Evolutionary conservation across 2,888 invertebrate genomes (phyloP), one percentile per base, ranked within the genome.

Genomic region (Atethmia centrago): DNA sequence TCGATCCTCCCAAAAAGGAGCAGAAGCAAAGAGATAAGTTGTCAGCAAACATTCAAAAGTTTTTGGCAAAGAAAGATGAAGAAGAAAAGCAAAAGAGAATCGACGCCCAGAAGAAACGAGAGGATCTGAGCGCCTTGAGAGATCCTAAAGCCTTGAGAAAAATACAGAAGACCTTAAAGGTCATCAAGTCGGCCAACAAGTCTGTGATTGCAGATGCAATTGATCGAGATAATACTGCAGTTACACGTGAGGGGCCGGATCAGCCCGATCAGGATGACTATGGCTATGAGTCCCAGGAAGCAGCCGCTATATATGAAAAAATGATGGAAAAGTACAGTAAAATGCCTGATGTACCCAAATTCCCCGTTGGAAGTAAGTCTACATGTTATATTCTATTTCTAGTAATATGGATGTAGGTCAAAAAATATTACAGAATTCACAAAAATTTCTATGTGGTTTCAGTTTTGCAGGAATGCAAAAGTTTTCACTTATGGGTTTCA

Each of bases 181-280:
- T 98, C 0, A 98, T 98, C 14, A 99, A 99, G 93, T 98, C 98
- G 10, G 98, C 99, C 0, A 98, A 98, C 91, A 98, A 98, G 90
- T 98, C 98, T 5, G 98, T 98, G 3, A 94, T 99, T 80, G 98
- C 97, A 59, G 99, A 99, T 96, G 98, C 98, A 1, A 95, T 98
- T 40, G 98, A 98, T 88, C 96, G 97, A 85, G 97, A 98, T 47
- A 97, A 98, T 85, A 98, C 98, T 21, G 98, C 98, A 7, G 97
- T 98, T 8, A 98, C 98, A 0, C 93, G 97, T 51, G 97, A 97
- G 65, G 98, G 98, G 0, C 97, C 97, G 0, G 97, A 97, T 2
- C 98, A 98, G 88, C 98, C 98, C 0, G 99, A 99, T 88, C 98
- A 98, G 90, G 99, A 99, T 94, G 99, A 99, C 90, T 99, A 99